phyloP scores from a whole-genome alignment of 2,888 invertebrate genomes.

The Platycheirus rosarum region DNA sequence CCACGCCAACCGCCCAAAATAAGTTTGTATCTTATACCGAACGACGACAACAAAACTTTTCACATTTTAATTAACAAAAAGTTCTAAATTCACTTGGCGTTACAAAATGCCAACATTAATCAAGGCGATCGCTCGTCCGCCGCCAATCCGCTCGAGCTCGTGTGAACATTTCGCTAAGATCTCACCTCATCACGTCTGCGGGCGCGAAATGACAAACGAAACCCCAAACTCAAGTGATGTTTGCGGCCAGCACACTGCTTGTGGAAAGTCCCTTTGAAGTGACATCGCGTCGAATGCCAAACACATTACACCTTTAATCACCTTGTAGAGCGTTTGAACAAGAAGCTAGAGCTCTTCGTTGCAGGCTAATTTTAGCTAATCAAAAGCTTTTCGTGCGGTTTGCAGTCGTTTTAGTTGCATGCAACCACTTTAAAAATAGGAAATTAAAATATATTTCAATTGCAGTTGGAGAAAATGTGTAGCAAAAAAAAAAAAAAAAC shows the following conservation, averaged over 20 bases:
- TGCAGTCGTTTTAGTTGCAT: not conserved
- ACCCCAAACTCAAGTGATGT: conserved; percentile 55
- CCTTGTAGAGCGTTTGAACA: conserved; percentile 57
- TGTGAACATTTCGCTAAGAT: conserved; percentile 73
- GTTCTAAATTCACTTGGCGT: conserved; percentile 65
- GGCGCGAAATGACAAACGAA: conserved; percentile 68
- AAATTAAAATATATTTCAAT: conserved; percentile 18
- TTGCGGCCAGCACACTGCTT: not conserved
- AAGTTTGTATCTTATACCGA: too few species aligned
- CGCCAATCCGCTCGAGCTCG: conserved; percentile 29
- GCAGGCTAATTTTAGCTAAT: conserved; percentile 30
- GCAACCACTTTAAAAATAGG: conserved; percentile 44
- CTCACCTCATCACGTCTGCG: conserved; percentile 72
- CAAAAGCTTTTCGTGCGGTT: conserved; percentile 59
- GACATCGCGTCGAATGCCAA: conserved; percentile 65
- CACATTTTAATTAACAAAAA: conserved; percentile 69
- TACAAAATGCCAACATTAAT: conserved; percentile 74
- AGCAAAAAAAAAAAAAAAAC: conserved; percentile 21
- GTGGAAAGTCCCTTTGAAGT: conserved; percentile 59
- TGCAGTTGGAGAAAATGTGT: not conserved
- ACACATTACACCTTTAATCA: conserved; percentile 73
- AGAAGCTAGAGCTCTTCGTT: conserved; percentile 27
- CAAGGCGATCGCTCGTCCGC: conserved; percentile 59
- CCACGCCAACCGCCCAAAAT: not conserved
- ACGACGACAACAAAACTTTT: conserved; percentile 42